Evolutionary conservation across 1,140 invertebrate genomes (phyloP), one percentile per base, ranked within the genome.

Genomic region (Elysia chlorotica): DNA sequence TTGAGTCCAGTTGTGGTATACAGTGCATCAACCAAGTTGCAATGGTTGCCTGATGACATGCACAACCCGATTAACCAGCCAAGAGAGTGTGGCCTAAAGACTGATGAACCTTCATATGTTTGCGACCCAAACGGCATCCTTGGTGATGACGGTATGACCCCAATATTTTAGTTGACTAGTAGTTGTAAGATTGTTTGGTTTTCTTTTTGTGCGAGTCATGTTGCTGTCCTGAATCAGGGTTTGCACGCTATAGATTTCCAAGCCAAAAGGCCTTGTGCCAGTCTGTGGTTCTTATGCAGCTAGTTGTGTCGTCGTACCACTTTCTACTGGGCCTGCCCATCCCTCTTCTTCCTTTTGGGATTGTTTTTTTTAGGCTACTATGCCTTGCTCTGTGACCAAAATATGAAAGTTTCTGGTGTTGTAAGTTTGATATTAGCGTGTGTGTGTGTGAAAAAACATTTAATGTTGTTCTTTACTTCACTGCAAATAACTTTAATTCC

Each of bases 71-170:
- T 23, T 19, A 70, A 17, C 17, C 35, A 79, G 23, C 66, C 73
- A 10, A 30, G 38, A 36, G 31, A 30, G 19, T 81, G 79, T 75
- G 78, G 79, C 14, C 66, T 76, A 30, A 65, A 62, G 38, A 31
- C 53, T 23, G 33, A 71, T 30, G 41, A 72, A 28, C 62, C 63
- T 17, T 74, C 73, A 5, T 76, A 66, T 57, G 28, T 81, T 38
- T 81, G 79, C 73, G 79, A 81, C 38, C 79, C 79, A 4, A 79
- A 81, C 63, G 65, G 73, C 17, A 66, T 81, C 14, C 71, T 79
- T 48, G 31, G 48, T 1, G 73, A 75, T 35, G 54, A 77, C 33
- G 65, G 79, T 81, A 76, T 68, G 74, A 74, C 21, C 30, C 2
- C 23, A 54, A 37, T 65, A 2, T 37, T 36, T 6, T 70, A 19